Evolutionary conservation across 2,113 vertebrate species (phyloP), one percentile per base, ranked within the genome.

Genomic region (Marmota monax): DNA sequence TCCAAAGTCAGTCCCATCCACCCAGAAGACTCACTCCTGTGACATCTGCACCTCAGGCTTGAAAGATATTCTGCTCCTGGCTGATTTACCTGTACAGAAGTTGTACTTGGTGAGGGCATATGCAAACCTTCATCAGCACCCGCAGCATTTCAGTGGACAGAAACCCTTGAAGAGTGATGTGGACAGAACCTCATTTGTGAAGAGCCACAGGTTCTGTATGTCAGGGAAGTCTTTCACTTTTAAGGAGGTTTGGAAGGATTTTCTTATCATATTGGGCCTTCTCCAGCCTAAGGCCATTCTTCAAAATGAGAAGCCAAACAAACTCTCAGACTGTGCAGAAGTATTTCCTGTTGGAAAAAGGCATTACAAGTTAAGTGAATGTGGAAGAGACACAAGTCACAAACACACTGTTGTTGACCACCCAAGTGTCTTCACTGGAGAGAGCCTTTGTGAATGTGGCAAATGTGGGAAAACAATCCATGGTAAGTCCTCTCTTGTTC

Each of bases 361-460:
- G 27, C 79, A 32, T 0, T 56, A 29, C 73, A 1, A 5, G 1
- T 79, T 51, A 48, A 77, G 29, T 1, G 86, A 95, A 25, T 95
- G 91, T 63, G 91, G 87, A 27, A 95, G 93, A 10, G 69, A 82
- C 7, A 70, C 90, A 18, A 95, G 94, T 45, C 85, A 84, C 61
- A 79, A 78, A 73, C 93, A 86, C n/a, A 87, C 42, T 42, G 74
- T 96, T 4, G 82, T 93, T 4, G 80, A 93, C 74, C 96, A 95
- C 69, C 82, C 82, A 58, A 87, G 96, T n/a, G 80, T 95, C 20
- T 94, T 93, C 82, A 95, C 86, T 0, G 94, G 94, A 1, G 74
- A 96, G 25, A 76, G 94, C 61, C 90, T 91, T 27, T 93, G 93
- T 0, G 90, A 77, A 12, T 96, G 39, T 22, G 90, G 67, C 29